A percentile compares a stretch with the other conserved stretches of the same genome.
Conservation (phyloP, 2,888 invertebrate genomes). For the Cyaniris semiargus region DNA sequence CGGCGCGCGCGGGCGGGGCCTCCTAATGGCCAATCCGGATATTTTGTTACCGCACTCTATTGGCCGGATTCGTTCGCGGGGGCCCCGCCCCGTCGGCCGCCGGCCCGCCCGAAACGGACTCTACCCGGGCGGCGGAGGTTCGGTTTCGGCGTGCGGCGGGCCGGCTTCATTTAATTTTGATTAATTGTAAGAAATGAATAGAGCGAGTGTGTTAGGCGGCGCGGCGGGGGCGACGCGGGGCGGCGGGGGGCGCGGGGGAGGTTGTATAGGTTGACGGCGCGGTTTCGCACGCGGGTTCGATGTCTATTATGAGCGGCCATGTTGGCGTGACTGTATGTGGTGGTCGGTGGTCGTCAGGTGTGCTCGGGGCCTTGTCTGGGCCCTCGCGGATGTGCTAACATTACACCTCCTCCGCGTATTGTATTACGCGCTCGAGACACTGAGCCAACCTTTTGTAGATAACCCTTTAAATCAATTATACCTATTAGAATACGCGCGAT, state of each 20-base stretch:
- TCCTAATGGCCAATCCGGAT: constrained; percentile 82
- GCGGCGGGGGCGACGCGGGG: constrained; percentile 34
- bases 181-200: constrained; percentile 79
- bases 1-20: constrained; percentile 66
- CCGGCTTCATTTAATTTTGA: constrained; percentile 76
- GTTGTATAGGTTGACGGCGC: not conserved
- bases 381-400: constrained; percentile 4
- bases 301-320: constrained; percentile 18
- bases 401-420: not conserved
- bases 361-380: not conserved
- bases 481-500: constrained; percentile 2
- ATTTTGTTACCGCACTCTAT: constrained; percentile 81
- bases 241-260: constrained; percentile 34
- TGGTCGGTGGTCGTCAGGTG: not conserved
- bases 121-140: constrained; percentile 49
- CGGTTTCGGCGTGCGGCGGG: constrained; percentile 48
- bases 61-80: constrained; percentile 81
- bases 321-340: not conserved
- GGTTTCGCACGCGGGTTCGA: constrained; percentile 14
- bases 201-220: constrained; percentile 50
- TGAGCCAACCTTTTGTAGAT: not conserved
- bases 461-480: constrained; percentile 18
- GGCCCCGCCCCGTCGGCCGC: constrained; percentile 65
- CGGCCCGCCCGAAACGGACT: constrained; percentile 52
- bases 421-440: not conserved